Conservation (phyloP, 2,113 vertebrate species). For the Dromiciops gliroides region DNA sequence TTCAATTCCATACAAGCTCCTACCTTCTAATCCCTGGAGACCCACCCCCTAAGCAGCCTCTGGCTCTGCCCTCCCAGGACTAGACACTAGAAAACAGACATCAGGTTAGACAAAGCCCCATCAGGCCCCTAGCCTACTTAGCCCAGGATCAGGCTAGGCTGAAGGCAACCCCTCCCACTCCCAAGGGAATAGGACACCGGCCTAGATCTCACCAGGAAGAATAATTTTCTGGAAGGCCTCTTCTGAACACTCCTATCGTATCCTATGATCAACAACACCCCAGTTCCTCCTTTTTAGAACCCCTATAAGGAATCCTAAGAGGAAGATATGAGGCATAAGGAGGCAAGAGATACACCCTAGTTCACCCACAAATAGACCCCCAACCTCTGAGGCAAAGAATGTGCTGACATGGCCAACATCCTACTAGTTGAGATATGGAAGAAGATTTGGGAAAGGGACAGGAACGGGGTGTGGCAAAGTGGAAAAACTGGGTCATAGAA, state of each 20-base stretch:
- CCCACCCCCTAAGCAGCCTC: constrained; percentile 25
- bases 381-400: constrained; percentile 38
- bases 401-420: constrained; percentile 49
- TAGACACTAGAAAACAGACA: constrained; percentile 39
- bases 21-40: constrained; percentile 10
- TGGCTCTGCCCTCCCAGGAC: constrained; percentile 48
- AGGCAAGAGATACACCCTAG: not conserved
- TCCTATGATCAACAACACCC: not conserved
- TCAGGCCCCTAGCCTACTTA: constrained; percentile 26
- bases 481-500: constrained; percentile 85
- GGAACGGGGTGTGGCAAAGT: constrained; percentile 80
- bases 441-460: constrained; percentile 76
- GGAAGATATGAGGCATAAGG: not conserved
- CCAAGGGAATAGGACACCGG: constrained; percentile 56
- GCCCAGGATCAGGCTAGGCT: constrained; percentile 48
- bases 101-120: constrained; percentile 61
- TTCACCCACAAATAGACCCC: not conserved
- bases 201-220: constrained; percentile 53
- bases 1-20: not conserved
- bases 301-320: constrained; percentile 5
- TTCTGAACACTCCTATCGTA: not conserved
- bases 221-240: constrained; percentile 44
- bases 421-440: constrained; percentile 35
- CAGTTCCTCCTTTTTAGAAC: constrained; percentile 8
- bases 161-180: constrained; percentile 65